A percentile compares a stretch with the other conserved stretches of the same genome.
These are phyloP conservation scores for Rhegmatorhina hoffmannsi DNA, from an alignment of 2,113 vertebrate genomes.

Conservation along the genomic window DNA sequence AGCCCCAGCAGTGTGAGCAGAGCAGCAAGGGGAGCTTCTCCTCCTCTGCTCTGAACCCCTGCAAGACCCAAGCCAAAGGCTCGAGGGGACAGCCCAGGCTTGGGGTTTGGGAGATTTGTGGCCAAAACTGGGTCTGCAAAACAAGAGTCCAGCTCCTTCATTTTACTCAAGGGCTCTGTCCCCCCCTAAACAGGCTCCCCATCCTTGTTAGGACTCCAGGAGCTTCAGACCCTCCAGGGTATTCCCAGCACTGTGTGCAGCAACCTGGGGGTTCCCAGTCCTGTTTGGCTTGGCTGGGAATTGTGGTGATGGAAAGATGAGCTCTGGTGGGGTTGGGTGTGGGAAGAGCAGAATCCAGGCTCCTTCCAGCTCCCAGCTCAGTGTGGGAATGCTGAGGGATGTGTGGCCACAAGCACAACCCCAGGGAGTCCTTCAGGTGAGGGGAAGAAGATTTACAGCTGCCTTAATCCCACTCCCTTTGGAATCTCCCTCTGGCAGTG, in stretches of 20 bases:
- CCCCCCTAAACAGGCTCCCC: fast-evolving
- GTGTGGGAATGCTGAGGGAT: not conserved
- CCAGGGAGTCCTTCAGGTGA: not conserved
- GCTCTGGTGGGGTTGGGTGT: fast-evolving
- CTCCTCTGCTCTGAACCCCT: not conserved
- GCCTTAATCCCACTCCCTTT: not conserved
- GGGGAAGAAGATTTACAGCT: not conserved
- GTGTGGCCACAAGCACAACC: fast-evolving
- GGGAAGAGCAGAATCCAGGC: not conserved
- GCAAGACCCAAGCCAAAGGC: not conserved
- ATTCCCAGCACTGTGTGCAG: not conserved
- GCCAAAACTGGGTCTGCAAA: not conserved
- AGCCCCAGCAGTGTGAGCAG: not conserved
- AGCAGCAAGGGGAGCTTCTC: not conserved
- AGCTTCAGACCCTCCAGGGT: fast-evolving
- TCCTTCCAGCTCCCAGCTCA: fast-evolving
- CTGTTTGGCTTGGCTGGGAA: not conserved
- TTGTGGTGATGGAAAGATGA: not conserved
- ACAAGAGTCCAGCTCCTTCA: fast-evolving
- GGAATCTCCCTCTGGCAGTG: not conserved
- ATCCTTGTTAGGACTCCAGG: not conserved
- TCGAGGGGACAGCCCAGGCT: fast-evolving
- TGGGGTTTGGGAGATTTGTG: not conserved
- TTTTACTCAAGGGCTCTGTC: not conserved
- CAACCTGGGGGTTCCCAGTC: fast-evolving